phyloP scores from a whole-genome alignment of 2,797 vertebrate genomes.

The Ceyx erithaca region DNA sequence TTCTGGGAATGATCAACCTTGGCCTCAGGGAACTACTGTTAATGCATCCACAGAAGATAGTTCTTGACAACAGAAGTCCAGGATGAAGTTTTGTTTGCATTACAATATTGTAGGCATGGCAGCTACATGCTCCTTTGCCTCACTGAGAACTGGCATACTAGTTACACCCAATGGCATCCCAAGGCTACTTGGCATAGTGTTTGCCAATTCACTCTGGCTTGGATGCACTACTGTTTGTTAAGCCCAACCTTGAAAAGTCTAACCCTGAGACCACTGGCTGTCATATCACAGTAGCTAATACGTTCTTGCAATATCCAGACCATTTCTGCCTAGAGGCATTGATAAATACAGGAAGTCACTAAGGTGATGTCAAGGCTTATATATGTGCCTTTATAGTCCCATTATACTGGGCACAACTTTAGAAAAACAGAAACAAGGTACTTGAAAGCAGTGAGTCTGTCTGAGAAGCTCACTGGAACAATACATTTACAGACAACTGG shows the following conservation, averaged over 20 bases:
- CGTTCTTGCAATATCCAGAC: background rate
- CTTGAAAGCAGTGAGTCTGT: background rate
- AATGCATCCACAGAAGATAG: background rate
- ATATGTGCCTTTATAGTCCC: no score
- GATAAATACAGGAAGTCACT: background rate
- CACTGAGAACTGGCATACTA: background rate
- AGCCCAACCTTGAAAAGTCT: background rate
- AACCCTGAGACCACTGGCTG: background rate
- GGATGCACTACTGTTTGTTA: background rate
- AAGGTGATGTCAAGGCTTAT: background rate
- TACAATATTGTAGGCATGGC: background rate
- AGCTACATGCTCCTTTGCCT: background rate
- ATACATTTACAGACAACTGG: background rate
- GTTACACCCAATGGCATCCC: background rate
- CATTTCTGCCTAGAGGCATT: background rate
- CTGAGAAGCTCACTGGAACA: background rate
- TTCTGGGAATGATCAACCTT: background rate
- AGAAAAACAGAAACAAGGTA: background rate
- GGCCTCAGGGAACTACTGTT: background rate
- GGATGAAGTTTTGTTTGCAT: background rate
- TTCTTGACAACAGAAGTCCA: background rate
- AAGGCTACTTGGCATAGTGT: background rate
- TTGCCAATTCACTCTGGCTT: background rate
- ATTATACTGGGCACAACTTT: background rate
- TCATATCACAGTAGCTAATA: background rate